Percentiles rank a stretch among this genome's conserved stretches.
phyloP scores from a whole-genome alignment of 2,113 vertebrate species.

The Okapia johnstoni region DNA sequence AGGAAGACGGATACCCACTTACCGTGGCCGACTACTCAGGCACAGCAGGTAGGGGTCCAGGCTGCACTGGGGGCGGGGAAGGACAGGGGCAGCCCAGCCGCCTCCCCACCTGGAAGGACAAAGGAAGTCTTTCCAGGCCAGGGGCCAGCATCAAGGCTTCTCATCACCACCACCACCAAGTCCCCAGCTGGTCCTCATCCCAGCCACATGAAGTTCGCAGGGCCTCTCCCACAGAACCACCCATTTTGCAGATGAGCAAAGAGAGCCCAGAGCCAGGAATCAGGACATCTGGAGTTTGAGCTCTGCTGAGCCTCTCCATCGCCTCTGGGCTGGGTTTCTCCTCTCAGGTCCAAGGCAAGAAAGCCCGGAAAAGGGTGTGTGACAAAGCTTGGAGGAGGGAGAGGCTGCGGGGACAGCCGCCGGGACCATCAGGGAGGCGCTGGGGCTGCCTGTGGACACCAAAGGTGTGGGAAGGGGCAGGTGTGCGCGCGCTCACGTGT shows the following conservation, averaged over 20 bases:
- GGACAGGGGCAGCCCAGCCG: fast-evolving
- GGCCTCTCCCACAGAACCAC: neutral
- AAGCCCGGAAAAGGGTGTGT: neutral
- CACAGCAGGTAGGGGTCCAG: conserved; percentile 86
- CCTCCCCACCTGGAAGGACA: neutral
- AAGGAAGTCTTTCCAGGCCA: neutral
- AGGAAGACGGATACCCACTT: conserved; percentile 95
- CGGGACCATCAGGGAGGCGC: fast-evolving
- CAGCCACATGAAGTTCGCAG: neutral
- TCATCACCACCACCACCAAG: neutral
- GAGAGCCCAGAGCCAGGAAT: neutral
- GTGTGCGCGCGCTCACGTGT: neutral
- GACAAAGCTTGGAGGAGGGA: neutral
- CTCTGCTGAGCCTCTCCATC: neutral
- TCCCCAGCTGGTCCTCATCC: neutral
- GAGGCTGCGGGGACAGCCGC: neutral
- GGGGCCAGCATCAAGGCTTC: neutral
- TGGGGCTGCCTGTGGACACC: neutral
- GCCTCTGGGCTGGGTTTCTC: neutral
- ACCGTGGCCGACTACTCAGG: conserved; percentile 92
- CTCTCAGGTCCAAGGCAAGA: neutral
- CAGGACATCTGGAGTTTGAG: neutral
- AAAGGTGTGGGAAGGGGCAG: neutral
- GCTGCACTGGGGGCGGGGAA: fast-evolving
- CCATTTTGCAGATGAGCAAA: neutral